phyloP scores from a whole-genome alignment of 2,113 vertebrate species.

The Paedocypris sp. region DNA sequence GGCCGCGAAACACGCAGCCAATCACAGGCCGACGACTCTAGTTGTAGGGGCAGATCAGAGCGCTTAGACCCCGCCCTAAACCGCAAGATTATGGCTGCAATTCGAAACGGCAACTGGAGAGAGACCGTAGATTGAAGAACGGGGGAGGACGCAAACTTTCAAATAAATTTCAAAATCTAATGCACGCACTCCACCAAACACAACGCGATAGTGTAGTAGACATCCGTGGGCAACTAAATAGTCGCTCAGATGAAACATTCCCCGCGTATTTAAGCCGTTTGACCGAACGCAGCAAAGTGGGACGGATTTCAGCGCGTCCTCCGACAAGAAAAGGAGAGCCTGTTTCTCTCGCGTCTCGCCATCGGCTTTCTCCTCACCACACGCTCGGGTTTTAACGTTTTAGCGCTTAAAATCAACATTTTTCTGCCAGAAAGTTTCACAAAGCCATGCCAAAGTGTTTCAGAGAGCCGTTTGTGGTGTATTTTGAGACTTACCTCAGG shows the following conservation, averaged over 20 bases:
- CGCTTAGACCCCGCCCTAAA: slow-evolving; percentile 40
- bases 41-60: slow-evolving; percentile 39
- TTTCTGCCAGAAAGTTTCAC: slow-evolving; percentile 10
- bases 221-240: slow-evolving; percentile 25
- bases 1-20: slow-evolving; percentile 15
- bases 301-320: slow-evolving; percentile 39
- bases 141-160: slow-evolving; percentile 45
- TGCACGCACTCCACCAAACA: slow-evolving; percentile 1
- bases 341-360: slow-evolving; percentile 38
- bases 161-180: slow-evolving; percentile 30
- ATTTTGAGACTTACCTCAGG: slow-evolving; percentile 47
- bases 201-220: slow-evolving; percentile 12
- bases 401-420: slow-evolving; percentile 33
- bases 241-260: not conserved
- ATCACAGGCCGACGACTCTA: not conserved
- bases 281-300: slow-evolving; percentile 41
- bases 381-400: slow-evolving; percentile 44
- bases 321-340: slow-evolving; percentile 44
- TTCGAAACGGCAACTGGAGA: slow-evolving; percentile 42
- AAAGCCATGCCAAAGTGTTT: slow-evolving; percentile 11
- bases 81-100: slow-evolving; percentile 66
- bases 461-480: not conserved
- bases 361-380: slow-evolving; percentile 39
- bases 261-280: slow-evolving; percentile 16
- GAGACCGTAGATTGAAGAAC: slow-evolving; percentile 33